phyloP scores from a whole-genome alignment of 2,888 invertebrate species.

The Pseudoips prasinana region DNA sequence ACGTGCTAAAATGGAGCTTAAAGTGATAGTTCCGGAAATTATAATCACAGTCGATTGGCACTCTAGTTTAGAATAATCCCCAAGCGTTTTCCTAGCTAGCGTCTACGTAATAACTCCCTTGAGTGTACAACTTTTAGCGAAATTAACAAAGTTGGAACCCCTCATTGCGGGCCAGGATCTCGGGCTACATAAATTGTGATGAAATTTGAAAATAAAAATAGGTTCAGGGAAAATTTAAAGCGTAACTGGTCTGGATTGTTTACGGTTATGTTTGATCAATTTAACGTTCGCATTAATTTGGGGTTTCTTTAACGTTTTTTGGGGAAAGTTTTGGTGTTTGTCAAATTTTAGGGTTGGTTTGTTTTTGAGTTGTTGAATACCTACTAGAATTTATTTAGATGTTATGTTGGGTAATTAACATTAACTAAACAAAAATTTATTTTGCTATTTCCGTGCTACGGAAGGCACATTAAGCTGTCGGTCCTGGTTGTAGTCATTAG shows the following conservation, averaged over 20 bases:
- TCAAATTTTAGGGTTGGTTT: too few species aligned
- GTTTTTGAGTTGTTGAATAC: too few species aligned
- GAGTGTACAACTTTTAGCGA: slow-evolving; percentile 67
- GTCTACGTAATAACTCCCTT: slow-evolving; percentile 63
- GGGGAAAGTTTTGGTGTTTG: too few species aligned
- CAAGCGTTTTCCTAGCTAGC: slow-evolving; percentile 33
- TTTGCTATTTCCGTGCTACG: too few species aligned
- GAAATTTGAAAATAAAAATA: slow-evolving; percentile 72
- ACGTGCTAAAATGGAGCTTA: too few species aligned
- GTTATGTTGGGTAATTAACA: too few species aligned
- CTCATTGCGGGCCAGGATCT: slow-evolving; percentile 51
- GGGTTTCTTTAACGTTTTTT: slow-evolving; percentile 6
- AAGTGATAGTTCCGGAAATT: too few species aligned
- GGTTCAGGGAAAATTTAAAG: slow-evolving; percentile 41
- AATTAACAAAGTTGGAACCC: slow-evolving; percentile 74
- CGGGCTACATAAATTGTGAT: slow-evolving; percentile 66
- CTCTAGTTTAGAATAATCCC: slow-evolving; percentile 39
- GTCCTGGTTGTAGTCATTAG: too few species aligned
- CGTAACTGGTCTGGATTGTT: slow-evolving; percentile 40
- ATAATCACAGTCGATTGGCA: slow-evolving; percentile 34
- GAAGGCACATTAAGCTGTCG: too few species aligned
- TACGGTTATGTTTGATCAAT: slow-evolving; percentile 28
- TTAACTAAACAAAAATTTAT: too few species aligned
- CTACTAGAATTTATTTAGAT: too few species aligned
- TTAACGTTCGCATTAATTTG: slow-evolving; percentile 14